phyloP scores from a whole-genome alignment of 37 sponge, comb jelly and placozoan genomes.

The Amphimedon queenslandica region DNA sequence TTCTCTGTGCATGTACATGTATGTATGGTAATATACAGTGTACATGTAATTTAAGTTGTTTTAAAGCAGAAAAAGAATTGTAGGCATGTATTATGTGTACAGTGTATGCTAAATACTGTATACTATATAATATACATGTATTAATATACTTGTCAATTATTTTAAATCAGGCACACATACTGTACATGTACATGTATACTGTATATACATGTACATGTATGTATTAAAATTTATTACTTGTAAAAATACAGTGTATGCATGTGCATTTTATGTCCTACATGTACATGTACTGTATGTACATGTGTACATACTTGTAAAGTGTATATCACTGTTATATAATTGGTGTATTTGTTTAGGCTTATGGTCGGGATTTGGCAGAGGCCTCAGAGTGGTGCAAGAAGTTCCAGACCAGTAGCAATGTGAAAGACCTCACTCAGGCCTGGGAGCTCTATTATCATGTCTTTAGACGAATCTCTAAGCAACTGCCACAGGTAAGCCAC shows the following conservation, averaged over 20 bases:
- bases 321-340: background rate
- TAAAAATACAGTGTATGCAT: background rate
- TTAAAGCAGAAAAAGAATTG: too few relatives aligned
- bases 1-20: too few relatives aligned
- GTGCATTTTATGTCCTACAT: background rate
- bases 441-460: conserved; percentile 98
- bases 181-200: too few relatives aligned
- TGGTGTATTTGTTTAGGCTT: conserved; percentile 46
- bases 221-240: background rate
- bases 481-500: conserved; percentile 95
- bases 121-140: too few relatives aligned
- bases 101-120: too few relatives aligned
- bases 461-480: conserved; percentile 93
- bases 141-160: too few relatives aligned
- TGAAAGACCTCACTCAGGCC: conserved; percentile 90
- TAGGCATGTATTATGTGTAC: too few relatives aligned
- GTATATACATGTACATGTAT: background rate
- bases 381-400: conserved; percentile 96
- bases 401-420: conserved; percentile 62
- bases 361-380: conserved; percentile 95
- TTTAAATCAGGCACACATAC: too few relatives aligned
- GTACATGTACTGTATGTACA: background rate
- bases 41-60: background rate
- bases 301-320: background rate
- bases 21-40: background rate